These are phyloP conservation scores for Paraescarpia echinospica DNA, from an alignment of 1,140 invertebrate genomes.

Conservation along the genomic window DNA sequence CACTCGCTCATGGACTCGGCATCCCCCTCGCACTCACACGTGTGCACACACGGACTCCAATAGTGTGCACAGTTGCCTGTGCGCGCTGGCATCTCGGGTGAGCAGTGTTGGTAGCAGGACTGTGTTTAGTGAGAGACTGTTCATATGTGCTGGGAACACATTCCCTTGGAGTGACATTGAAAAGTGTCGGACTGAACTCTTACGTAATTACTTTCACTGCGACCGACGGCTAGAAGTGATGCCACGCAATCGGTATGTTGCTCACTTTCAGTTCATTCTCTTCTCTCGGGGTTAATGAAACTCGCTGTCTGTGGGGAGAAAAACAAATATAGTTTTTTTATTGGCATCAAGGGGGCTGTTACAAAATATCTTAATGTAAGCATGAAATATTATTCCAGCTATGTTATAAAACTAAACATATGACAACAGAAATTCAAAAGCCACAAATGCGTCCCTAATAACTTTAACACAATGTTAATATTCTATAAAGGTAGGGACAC, in stretches of 20 bases:
- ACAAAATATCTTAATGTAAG: not conserved
- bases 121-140: not conserved
- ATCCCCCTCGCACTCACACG: not conserved
- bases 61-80: not conserved
- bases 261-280: not conserved
- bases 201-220: slow-evolving; percentile 1
- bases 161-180: not conserved
- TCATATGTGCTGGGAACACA: not conserved
- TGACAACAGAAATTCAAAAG: not conserved
- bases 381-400: not conserved
- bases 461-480: not conserved
- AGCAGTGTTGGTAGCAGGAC: not conserved
- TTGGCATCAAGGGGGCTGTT: not conserved
- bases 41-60: not conserved
- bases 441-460: not conserved
- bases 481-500: not conserved
- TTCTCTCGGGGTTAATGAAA: not conserved
- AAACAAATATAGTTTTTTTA: not conserved
- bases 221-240: not conserved
- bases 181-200: not conserved
- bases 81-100: not conserved
- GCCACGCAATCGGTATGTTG: slow-evolving; percentile 3
- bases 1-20: not conserved
- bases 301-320: not conserved
- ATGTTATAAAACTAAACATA: not conserved